phyloP scores from a whole-genome alignment of 2,113 vertebrate genomes.

The Taurulus bubalis region DNA sequence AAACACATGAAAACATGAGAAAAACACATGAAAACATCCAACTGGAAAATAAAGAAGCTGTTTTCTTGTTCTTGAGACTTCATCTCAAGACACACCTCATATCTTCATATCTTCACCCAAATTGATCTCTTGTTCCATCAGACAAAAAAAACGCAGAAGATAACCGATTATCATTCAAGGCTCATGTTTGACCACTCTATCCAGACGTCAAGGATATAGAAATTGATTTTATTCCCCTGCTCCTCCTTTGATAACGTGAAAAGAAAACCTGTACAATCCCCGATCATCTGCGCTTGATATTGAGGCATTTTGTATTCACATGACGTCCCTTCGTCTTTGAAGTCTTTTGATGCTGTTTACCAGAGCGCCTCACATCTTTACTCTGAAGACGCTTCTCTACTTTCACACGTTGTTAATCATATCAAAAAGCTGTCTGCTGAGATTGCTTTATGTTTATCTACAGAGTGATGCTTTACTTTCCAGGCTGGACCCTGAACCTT shows the following conservation, averaged over 20 bases:
- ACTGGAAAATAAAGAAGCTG: not conserved
- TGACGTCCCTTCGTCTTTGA: constrained; percentile 37
- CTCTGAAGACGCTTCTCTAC: constrained; percentile 23
- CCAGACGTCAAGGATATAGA: constrained; percentile 31
- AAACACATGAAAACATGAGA: not conserved
- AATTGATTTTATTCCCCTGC: constrained; percentile 19
- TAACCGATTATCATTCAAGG: constrained; percentile 44
- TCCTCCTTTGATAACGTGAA: constrained; percentile 42
- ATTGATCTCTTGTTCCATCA: constrained; percentile 34
- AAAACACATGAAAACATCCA: not conserved
- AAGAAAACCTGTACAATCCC: constrained; percentile 35
- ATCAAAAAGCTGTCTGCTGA: constrained; percentile 30
- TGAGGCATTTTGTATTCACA: constrained; percentile 55
- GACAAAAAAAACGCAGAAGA: constrained; percentile 14
- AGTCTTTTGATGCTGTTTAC: constrained; percentile 53
- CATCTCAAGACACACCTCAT: constrained; percentile 13
- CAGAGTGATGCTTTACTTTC: not conserved
- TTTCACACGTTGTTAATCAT: constrained; percentile 37
- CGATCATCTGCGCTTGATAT: constrained; percentile 53
- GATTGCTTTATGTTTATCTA: constrained; percentile 21
- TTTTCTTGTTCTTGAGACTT: constrained; percentile 16
- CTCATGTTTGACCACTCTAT: constrained; percentile 48
- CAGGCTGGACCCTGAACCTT: not conserved
- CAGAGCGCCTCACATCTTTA: constrained; percentile 21
- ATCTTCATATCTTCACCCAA: constrained; percentile 11